phyloP scores from a whole-genome alignment of 1,140 invertebrate genomes.

The Drosophila paulistorum region DNA sequence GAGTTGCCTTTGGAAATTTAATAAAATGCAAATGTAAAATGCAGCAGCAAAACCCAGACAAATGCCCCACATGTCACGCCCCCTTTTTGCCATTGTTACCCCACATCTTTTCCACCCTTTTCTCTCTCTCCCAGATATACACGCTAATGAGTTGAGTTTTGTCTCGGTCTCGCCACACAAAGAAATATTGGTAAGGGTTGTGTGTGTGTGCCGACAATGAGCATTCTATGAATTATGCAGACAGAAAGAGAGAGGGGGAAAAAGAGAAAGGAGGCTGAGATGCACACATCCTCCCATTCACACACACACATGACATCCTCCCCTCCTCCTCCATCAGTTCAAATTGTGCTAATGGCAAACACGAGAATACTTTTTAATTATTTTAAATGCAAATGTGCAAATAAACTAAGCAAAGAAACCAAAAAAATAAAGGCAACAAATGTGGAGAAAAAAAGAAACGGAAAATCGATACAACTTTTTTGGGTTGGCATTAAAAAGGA shows the following conservation, averaged over 20 bases:
- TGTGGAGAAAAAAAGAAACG: constrained; percentile 3
- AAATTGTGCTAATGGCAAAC: constrained; percentile 68
- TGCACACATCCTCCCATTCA: constrained; percentile 46
- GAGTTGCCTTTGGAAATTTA: constrained; percentile 75
- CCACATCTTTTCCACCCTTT: neutral
- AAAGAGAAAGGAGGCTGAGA: constrained; percentile 31
- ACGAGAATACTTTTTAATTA: constrained; percentile 40
- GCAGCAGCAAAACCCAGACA: constrained; percentile 60
- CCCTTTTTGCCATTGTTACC: constrained; percentile 43
- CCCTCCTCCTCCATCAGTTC: neutral
- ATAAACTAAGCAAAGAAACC: constrained; percentile 37
- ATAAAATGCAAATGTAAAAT: constrained; percentile 76
- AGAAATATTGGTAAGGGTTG: constrained; percentile 24
- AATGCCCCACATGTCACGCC: constrained; percentile 59
- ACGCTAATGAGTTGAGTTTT: constrained; percentile 74
- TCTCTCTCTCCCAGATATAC: neutral
- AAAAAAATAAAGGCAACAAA: constrained; percentile 10
- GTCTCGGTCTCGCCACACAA: constrained; percentile 49
- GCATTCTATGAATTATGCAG: constrained; percentile 67
- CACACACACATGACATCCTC: neutral
- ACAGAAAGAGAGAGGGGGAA: constrained; percentile 4
- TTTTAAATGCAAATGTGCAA: constrained; percentile 59
- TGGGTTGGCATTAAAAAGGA: constrained; percentile 64
- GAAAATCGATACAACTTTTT: constrained; percentile 69
- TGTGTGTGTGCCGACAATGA: constrained; percentile 33